phyloP scores from a whole-genome alignment of 2,113 vertebrate genomes.

The Pituophis catenifer region DNA sequence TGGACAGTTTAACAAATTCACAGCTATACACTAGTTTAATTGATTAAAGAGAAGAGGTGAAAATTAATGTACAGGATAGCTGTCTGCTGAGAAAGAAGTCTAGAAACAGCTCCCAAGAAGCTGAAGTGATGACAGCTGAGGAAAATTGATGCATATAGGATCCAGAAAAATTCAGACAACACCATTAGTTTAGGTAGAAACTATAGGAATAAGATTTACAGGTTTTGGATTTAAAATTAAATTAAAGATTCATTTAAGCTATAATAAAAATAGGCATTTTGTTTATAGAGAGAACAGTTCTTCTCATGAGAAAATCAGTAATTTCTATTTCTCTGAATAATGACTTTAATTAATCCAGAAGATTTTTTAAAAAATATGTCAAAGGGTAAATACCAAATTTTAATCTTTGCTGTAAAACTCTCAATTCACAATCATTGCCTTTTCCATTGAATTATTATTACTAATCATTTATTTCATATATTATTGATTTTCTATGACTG shows the following conservation, averaged over 20 bases:
- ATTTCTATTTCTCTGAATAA: not conserved
- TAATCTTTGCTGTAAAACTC: not conserved
- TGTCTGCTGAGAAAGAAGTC: not conserved
- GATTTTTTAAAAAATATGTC: not conserved
- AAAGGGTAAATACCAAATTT: not conserved
- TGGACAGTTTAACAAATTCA: not conserved
- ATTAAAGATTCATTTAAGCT: not conserved
- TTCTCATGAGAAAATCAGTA: not conserved
- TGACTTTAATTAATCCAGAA: not conserved
- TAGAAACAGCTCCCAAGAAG: not conserved
- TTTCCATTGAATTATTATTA: not conserved
- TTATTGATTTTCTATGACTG: not conserved
- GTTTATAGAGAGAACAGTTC: not conserved
- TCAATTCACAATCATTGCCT: not conserved
- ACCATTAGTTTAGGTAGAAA: not conserved
- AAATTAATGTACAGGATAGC: not conserved
- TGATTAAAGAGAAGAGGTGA: not conserved
- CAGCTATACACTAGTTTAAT: not conserved
- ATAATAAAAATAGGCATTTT: not conserved
- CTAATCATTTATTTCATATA: not conserved
- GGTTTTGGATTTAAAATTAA: not conserved
- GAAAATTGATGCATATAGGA: not conserved
- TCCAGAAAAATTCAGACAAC: not conserved
- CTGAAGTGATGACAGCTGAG: not conserved
- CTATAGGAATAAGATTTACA: not conserved